Base-by-base conservation (phyloP, 2,888 invertebrate genomes). In the Microctonus brassicae region DNA sequence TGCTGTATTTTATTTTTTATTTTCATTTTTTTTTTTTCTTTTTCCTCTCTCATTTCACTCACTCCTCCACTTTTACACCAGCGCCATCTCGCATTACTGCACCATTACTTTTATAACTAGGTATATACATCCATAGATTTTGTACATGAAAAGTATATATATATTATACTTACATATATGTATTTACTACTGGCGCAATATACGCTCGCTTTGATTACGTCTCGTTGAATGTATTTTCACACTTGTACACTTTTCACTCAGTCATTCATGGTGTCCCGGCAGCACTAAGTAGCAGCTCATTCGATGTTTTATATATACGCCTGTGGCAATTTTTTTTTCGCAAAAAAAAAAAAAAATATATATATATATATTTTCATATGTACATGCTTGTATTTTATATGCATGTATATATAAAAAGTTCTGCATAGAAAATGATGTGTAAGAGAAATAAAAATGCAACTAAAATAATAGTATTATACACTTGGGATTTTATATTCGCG, bases 251-350 rank as follows among this genome's bases (percentile, higher is more conserved):
- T 17, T 17, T 20, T 7, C 7, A 47, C 76, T 77, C 76, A 76
- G 72, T 24, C 76, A 72, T 73, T 72, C 76, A 1, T 36, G n/a
- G 20, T 34, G n/a, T 36, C 4, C 17, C 20, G 17, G 60, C 34
- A 13, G 52, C 11, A 77, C 74, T 81, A 82, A 82, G 82, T 82
- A 80, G 83, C 82, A 82, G 80, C 81, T 84, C 81, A 82, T 82
- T 81, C 78, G 77, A 63, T 53, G 11, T 22, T 60, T 60, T 60
- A n/a, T 57, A 24, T 66, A 7, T 55, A 29, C 26, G 2, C 20
- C 24, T 34, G 34, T 60, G 17, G 73, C 75, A 75, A 77, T 76
- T 4, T 29, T 36, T 29, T 36, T 55, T 11, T 3, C 29, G 52
- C 2, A 6, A 34, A 55, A 55, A 58, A 76, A 76, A 80, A 74